These are phyloP conservation scores for Drymonia ruficornis DNA, from an alignment of 2,888 invertebrate genomes.

Conservation along the genomic window DNA sequence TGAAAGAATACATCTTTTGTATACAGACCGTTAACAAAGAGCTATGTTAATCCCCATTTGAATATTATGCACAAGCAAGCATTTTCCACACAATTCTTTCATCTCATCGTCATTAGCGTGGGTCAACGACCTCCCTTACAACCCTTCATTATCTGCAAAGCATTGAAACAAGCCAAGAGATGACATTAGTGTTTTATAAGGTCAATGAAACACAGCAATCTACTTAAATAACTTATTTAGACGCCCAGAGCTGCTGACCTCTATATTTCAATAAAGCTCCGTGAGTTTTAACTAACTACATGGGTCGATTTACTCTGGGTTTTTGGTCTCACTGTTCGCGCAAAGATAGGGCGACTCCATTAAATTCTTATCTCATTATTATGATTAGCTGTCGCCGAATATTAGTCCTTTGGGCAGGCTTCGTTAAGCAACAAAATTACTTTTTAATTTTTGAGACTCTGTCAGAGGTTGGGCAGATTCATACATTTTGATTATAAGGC, in stretches of 20 bases:
- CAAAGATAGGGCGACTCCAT: conserved; percentile 44
- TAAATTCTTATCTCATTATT: conserved; percentile 56
- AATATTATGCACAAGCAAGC: no score
- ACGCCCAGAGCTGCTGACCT: conserved; percentile 22
- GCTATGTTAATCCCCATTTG: no score
- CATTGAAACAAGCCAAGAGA: conserved; percentile 17
- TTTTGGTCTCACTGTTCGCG: conserved; percentile 29
- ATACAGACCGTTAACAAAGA: no score
- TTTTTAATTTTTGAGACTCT: conserved; percentile 46
- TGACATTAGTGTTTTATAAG: conserved; percentile 34
- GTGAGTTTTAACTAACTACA: conserved; percentile 20
- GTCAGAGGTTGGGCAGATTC: conserved; percentile 14
- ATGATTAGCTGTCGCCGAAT: conserved; percentile 46
- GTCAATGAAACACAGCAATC: conserved; percentile 35
- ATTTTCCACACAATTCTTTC: background rate
- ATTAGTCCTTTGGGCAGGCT: conserved; percentile 33
- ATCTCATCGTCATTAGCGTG: background rate
- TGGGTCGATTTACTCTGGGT: conserved; percentile 30
- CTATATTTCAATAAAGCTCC: conserved; percentile 15
- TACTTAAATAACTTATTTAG: conserved; percentile 40
- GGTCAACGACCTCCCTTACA: background rate
- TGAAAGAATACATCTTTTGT: background rate
- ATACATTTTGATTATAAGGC: conserved; percentile 7
- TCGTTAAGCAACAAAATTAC: conserved; percentile 33
- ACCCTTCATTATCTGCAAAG: conserved; percentile 25